Base-by-base conservation (phyloP, 2,797 vertebrate genomes). In the Toxotes lorentzi region DNA sequence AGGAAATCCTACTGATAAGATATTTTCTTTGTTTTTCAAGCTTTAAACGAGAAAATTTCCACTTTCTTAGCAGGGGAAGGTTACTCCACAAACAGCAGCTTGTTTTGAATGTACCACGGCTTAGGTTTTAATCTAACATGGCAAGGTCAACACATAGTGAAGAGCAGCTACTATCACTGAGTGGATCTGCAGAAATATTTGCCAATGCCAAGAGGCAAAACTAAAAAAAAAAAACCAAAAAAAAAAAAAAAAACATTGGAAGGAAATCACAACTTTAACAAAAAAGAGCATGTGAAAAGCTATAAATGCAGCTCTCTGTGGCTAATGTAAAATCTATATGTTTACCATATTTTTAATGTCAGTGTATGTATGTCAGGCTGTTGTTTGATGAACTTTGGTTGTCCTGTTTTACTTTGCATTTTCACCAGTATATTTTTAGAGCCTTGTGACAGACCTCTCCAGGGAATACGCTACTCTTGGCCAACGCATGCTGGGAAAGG, bases 71-170 rank as follows among this genome's bases (percentile, higher is more conserved):
- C 47, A 21, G 58, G 17, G 19, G 34, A 80, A 63, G 50, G 68
- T 77, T 62, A 45, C 30, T 64, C 41, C 21, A 70, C 30, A 35
- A 82, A 66, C 54, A 78, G 45, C 41, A 63, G n/a, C 34, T 71
- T 76, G 41, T 70, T 70, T 34, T 70, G 54, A 85, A 61, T 71
- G 84, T 56, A 77, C 65, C 79, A 59, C 27, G 57, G 76, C 41
- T 79, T 61, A 59, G 45, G 56, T 86, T 82, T 45, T 78, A 89
- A 82, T 87, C 57, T 23, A 53, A 67, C 74, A 68, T 24, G 45
- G 70, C 79, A 86, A 88, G 87, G 88, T 84, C 86, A 86, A n/a
- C 65, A 68, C 78, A 79, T 64, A 83, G 76, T 84, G 51, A 68
- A 76, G 71, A 82, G 73, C 51, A 60, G 81, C 71, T 78, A 66